phyloP scores from a whole-genome alignment of 2,113 vertebrate genomes.

The Saguinus midas region DNA sequence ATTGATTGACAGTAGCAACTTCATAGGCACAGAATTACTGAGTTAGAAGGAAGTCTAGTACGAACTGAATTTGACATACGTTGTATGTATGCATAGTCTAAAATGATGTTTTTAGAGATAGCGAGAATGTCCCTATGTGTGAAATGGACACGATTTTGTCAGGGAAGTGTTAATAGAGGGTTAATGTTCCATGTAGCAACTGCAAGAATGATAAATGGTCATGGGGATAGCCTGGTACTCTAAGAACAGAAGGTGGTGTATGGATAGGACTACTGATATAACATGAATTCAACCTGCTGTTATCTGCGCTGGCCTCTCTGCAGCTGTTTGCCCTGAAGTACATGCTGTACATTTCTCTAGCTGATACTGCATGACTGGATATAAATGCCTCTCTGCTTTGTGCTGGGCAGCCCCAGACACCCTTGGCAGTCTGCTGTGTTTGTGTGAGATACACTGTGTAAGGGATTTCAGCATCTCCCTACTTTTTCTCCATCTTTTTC shows the following conservation, averaged over 20 bases:
- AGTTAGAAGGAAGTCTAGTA: neutral
- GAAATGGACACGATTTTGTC: neutral
- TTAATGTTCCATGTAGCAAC: neutral
- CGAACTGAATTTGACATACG: neutral
- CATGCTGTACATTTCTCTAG: slow-evolving; percentile 67
- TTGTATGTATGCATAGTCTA: neutral
- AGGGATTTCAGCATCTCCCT: neutral
- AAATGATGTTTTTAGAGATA: neutral
- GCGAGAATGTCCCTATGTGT: fast-evolving
- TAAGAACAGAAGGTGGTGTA: neutral
- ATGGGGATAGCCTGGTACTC: neutral
- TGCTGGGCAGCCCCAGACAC: neutral
- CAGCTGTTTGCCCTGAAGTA: neutral
- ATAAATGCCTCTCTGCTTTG: neutral
- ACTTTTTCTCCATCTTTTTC: neutral
- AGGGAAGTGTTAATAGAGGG: neutral
- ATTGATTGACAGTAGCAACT: neutral
- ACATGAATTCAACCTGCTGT: neutral
- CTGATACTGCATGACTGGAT: neutral
- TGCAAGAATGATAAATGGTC: neutral
- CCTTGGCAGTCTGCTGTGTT: neutral
- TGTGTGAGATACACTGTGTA: neutral
- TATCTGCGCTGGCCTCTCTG: neutral
- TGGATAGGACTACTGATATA: neutral
- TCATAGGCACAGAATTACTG: neutral